phyloP scores from a whole-genome alignment of 2,797 vertebrate species.

The Sylvia borin region DNA sequence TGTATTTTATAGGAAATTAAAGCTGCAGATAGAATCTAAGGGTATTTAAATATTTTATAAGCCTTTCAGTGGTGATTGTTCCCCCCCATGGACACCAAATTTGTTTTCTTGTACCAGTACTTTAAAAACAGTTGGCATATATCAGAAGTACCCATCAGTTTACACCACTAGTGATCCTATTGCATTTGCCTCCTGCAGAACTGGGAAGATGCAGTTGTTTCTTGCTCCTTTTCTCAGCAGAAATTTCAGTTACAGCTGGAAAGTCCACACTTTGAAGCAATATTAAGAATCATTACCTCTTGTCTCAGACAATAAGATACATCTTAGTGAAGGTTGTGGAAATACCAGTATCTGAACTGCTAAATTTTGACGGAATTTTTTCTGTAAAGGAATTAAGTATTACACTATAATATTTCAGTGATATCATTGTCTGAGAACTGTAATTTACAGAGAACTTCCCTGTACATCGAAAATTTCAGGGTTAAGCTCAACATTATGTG shows the following conservation, averaged over 20 bases:
- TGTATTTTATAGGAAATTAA: conserved; percentile 56
- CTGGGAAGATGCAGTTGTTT: neutral
- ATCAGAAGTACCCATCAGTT: neutral
- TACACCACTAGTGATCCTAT: neutral
- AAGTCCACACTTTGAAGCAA: neutral
- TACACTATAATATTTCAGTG: neutral
- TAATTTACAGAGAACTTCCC: neutral
- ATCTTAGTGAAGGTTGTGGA: neutral
- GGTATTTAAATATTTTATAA: conserved; percentile 55
- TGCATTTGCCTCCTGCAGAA: neutral
- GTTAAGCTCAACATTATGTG: accelerated
- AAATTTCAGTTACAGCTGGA: neutral
- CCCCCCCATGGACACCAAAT: neutral
- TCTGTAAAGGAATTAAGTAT: neutral
- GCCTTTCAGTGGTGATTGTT: neutral
- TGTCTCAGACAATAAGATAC: neutral
- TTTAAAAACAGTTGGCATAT: neutral
- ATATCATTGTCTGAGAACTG: neutral
- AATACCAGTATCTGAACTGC: neutral
- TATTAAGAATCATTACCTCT: neutral
- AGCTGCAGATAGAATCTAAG: conserved; percentile 41
- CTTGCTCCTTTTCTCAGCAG: neutral
- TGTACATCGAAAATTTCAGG: neutral
- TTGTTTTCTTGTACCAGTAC: neutral
- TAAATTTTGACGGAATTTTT: neutral